Evolutionary conservation across 2,888 invertebrate genomes (phyloP).

Genomic region (Parnassius mnemosyne): DNA sequence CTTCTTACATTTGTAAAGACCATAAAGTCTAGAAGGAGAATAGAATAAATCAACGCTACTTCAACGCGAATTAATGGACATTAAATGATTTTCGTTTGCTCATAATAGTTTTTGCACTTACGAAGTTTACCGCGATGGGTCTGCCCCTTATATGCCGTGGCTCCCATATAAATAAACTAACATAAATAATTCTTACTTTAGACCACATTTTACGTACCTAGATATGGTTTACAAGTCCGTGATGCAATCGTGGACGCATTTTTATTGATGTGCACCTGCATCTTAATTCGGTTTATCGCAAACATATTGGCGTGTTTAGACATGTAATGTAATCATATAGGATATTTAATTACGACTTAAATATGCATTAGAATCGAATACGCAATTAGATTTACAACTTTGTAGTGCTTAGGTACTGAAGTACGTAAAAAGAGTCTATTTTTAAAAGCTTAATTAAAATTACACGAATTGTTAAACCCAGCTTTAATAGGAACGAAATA

Average conservation of each 20-base stretch:
- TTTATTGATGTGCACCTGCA: constrained; percentile 41
- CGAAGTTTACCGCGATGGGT: too few relatives aligned
- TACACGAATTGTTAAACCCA: not conserved
- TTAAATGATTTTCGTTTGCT: too few relatives aligned
- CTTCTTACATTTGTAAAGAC: too few relatives aligned
- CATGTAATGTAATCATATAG: constrained; percentile 30
- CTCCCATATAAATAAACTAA: too few relatives aligned
- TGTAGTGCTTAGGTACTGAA: constrained; percentile 10
- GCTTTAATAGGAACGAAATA: not conserved
- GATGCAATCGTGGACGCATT: constrained; percentile 40
- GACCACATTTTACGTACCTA: constrained; percentile 39
- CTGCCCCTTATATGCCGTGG: too few relatives aligned
- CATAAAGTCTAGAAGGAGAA: too few relatives aligned
- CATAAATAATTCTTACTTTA: not conserved
- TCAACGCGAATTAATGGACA: too few relatives aligned
- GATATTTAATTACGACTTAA: not conserved
- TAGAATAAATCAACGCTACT: too few relatives aligned
- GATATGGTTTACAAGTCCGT: constrained; percentile 28
- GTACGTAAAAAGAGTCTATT: constrained; percentile 10
- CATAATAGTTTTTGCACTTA: too few relatives aligned
- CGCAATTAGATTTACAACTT: constrained; percentile 14
- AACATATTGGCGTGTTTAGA: constrained; percentile 33
- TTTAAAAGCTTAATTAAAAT: constrained; percentile 18
- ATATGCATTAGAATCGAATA: constrained; percentile 15
- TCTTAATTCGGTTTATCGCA: constrained; percentile 22